Conservation (phyloP, 2,888 invertebrate species). For the Luperina nickerlii region DNA sequence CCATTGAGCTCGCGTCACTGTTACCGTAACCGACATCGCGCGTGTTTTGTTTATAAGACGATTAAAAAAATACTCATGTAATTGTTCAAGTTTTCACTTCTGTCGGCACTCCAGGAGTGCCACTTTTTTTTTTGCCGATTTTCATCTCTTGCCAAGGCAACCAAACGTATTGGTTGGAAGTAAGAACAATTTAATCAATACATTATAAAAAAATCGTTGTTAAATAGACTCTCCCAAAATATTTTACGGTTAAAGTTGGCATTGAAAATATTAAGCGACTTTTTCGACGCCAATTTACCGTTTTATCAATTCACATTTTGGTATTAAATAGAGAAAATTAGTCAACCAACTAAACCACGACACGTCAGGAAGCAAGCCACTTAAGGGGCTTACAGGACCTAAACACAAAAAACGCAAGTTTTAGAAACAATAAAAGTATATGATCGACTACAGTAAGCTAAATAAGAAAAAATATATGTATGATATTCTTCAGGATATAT, state of each 20-base stretch:
- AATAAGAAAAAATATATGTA: too few species aligned
- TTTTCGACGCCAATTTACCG: background rate
- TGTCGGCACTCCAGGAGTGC: too few species aligned
- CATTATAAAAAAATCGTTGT: background rate
- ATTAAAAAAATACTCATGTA: too few species aligned
- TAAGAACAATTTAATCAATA: background rate
- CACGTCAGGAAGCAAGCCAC: slow-evolving; percentile 15
- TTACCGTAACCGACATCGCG: too few species aligned
- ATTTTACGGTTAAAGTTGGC: background rate
- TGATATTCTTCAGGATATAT: too few species aligned
- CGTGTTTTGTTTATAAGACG: too few species aligned
- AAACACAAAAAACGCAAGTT: too few species aligned
- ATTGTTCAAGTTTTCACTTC: too few species aligned
- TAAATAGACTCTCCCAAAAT: background rate
- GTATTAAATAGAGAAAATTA: background rate
- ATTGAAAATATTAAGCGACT: background rate
- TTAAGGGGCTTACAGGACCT: background rate
- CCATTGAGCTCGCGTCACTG: too few species aligned
- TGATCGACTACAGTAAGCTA: too few species aligned
- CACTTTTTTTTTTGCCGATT: background rate
- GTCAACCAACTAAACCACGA: slow-evolving; percentile 18
- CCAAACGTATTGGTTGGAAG: background rate
- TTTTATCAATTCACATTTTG: background rate
- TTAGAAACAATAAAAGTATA: too few species aligned
- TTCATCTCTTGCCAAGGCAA: background rate